A percentile compares a stretch with the other conserved stretches of the same genome.
phyloP scores from a whole-genome alignment of 2,113 vertebrate species.

The Morone saxatilis region DNA sequence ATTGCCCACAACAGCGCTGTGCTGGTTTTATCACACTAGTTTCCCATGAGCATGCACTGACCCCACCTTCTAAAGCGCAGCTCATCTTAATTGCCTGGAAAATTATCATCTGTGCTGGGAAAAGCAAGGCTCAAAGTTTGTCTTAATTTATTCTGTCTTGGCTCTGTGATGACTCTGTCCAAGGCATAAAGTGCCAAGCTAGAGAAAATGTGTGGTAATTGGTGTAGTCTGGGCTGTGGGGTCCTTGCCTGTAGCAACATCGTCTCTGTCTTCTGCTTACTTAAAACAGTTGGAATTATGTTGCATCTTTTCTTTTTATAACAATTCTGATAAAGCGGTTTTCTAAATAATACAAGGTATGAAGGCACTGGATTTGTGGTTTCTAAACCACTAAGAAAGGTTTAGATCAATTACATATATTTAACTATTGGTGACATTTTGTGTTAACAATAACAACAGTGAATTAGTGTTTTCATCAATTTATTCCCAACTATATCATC shows the following conservation, averaged over 20 bases:
- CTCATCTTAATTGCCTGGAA: constrained; percentile 81
- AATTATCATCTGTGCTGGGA: constrained; percentile 77
- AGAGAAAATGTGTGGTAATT: constrained; percentile 74
- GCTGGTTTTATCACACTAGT: constrained; percentile 60
- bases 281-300: constrained; percentile 58
- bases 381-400: not conserved
- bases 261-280: constrained; percentile 54
- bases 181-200: constrained; percentile 67
- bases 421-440: not conserved
- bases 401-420: not conserved
- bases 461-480: not conserved
- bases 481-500: not conserved
- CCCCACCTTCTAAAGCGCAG: constrained; percentile 63
- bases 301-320: constrained; percentile 17
- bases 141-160: constrained; percentile 63
- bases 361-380: not conserved
- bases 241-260: constrained; percentile 1
- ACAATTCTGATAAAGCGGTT: constrained; percentile 40
- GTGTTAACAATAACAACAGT: not conserved
- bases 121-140: constrained; percentile 61
- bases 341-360: constrained; percentile 12
- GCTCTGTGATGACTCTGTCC: constrained; percentile 57
- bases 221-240: constrained; percentile 43
- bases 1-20: constrained; percentile 58
- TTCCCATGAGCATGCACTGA: constrained; percentile 70